A percentile compares a stretch with the other conserved stretches of the same genome.
Evolutionary conservation across 2,888 invertebrate genomes (phyloP).

Genomic region (Leptinotarsa peninsularis): DNA sequence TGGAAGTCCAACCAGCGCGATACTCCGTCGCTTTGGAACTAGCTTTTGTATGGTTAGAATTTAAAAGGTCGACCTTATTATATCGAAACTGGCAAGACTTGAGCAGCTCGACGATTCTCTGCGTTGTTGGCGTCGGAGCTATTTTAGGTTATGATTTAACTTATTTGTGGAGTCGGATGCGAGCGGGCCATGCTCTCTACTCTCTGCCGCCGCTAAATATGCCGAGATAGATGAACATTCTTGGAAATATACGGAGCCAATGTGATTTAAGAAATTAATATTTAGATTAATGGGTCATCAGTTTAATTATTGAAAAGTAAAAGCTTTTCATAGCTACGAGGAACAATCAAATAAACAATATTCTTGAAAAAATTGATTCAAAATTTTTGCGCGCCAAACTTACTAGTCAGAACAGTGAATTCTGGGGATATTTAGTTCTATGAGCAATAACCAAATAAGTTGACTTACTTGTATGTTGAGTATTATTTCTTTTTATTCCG

Average conservation of each 20-base stretch:
- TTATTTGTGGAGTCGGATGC: conserved; percentile 27
- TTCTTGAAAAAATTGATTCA: too few relatives aligned
- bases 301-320: too few relatives aligned
- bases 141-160: conserved; percentile 41
- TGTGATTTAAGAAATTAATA: not conserved
- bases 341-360: too few relatives aligned
- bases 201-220: conserved; percentile 12
- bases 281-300: too few relatives aligned
- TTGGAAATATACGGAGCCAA: conserved; percentile 7
- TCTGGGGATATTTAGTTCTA: too few relatives aligned
- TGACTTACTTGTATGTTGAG: too few relatives aligned
- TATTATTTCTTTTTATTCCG: too few relatives aligned
- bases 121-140: conserved; percentile 26
- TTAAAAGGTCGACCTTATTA: conserved; percentile 44
- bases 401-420: too few relatives aligned
- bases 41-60: conserved; percentile 43
- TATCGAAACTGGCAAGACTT: conserved; percentile 34
- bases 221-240: conserved; percentile 1
- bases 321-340: too few relatives aligned
- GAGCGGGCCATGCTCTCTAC: conserved; percentile 22
- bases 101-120: conserved; percentile 14
- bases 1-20: conserved; percentile 19
- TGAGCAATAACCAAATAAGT: too few relatives aligned
- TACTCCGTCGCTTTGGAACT: conserved; percentile 31
- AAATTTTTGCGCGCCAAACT: too few relatives aligned